Percentiles rank a stretch among this genome's conserved stretches.
Evolutionary conservation across 2,888 invertebrate genomes (phyloP).

Genomic region (Habroteleia sp.): DNA sequence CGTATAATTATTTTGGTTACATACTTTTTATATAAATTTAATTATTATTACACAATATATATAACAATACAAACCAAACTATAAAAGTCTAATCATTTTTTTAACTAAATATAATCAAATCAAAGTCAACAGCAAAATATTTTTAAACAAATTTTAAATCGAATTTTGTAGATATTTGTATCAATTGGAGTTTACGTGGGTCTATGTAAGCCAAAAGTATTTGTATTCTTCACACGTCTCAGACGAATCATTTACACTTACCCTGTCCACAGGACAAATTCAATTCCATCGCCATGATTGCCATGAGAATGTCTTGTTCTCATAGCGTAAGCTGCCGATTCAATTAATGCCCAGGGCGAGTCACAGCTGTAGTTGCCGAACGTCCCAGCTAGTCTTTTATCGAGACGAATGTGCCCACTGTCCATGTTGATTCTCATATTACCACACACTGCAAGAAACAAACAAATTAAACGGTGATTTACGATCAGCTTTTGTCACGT

Average conservation of each 20-base stretch:
- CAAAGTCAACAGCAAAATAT: too few species aligned
- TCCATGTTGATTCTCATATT: slow-evolving; percentile 82
- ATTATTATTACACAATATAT: too few species aligned
- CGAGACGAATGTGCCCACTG: slow-evolving; percentile 77
- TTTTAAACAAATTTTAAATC: too few species aligned
- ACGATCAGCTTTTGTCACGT: slow-evolving; percentile 1
- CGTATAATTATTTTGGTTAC: too few species aligned
- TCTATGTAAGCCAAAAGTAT: too few species aligned
- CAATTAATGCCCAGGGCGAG: slow-evolving; percentile 93
- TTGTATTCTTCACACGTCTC: slow-evolving; percentile 48
- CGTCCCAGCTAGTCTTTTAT: slow-evolving; percentile 86
- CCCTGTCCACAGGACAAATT: slow-evolving; percentile 98
- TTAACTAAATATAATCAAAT: too few species aligned
- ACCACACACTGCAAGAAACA: slow-evolving; percentile 82
- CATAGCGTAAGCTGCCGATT: slow-evolving; percentile 94
- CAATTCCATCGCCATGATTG: slow-evolving; percentile 88
- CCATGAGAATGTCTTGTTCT: slow-evolving; percentile 84
- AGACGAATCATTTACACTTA: slow-evolving; percentile 81
- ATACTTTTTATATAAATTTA: too few species aligned
- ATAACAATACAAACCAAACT: too few species aligned
- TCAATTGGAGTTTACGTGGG: too few species aligned
- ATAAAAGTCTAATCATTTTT: too few species aligned
- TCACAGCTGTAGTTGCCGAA: slow-evolving; percentile 93
- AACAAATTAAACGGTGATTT: slow-evolving; percentile 29
- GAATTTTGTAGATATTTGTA: too few species aligned